A percentile compares a stretch with the other conserved stretches of the same genome.
These are phyloP conservation scores for Myopa tessellatipennis DNA, from an alignment of 2,888 invertebrate genomes.

Conservation along the genomic window DNA sequence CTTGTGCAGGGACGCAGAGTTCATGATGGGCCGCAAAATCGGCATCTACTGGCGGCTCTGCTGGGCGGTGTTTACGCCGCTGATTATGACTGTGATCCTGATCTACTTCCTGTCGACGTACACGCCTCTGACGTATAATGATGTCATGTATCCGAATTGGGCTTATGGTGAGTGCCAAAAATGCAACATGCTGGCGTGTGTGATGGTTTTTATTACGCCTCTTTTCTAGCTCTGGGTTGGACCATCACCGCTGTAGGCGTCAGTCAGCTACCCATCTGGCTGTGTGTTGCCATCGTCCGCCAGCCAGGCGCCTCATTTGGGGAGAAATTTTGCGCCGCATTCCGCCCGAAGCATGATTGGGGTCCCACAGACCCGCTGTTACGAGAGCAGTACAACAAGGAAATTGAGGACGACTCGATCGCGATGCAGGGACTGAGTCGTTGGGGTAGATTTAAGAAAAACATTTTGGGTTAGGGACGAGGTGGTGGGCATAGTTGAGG, in stretches of 20 bases:
- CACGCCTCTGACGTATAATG: slow-evolving; percentile 74
- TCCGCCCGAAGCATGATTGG: slow-evolving; percentile 71
- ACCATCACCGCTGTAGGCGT: slow-evolving; percentile 69
- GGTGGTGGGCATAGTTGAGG: not conserved
- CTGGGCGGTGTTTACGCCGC: slow-evolving; percentile 81
- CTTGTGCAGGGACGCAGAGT: slow-evolving; percentile 80
- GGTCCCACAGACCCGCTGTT: slow-evolving; percentile 70
- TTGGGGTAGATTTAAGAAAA: slow-evolving; percentile 59
- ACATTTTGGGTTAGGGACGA: slow-evolving; percentile 57
- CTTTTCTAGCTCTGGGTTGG: slow-evolving; percentile 67
- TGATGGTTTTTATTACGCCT: no score
- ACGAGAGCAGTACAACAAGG: slow-evolving; percentile 70
- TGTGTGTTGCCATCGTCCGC: slow-evolving; percentile 59
- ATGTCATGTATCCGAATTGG: slow-evolving; percentile 72
- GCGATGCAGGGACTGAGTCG: slow-evolving; percentile 53
- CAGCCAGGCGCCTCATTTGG: slow-evolving; percentile 58
- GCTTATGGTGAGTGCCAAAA: slow-evolving; percentile 71
- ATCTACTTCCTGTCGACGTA: slow-evolving; percentile 76
- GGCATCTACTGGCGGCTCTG: slow-evolving; percentile 83
- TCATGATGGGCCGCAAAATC: slow-evolving; percentile 79
- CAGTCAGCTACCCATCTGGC: slow-evolving; percentile 69
- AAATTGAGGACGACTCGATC: slow-evolving; percentile 57
- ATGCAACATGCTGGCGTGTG: not conserved
- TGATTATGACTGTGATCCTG: slow-evolving; percentile 77
- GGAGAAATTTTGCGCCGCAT: slow-evolving; percentile 67